Conservation (phyloP, 2,113 vertebrate species). For the Tupaia tana region DNA sequence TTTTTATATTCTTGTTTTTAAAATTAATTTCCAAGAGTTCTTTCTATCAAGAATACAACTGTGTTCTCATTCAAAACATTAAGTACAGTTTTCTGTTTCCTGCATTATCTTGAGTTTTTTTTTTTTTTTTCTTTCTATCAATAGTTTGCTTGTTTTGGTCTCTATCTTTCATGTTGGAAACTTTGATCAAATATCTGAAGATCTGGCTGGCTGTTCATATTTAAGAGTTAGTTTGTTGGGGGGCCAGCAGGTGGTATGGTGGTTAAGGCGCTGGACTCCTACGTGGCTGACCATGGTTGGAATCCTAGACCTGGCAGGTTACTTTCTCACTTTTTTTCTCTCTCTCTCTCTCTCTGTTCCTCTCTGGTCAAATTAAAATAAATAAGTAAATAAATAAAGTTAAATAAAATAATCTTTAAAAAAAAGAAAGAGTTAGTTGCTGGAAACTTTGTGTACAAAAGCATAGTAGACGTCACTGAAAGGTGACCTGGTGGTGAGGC, state of each 20-base stretch:
- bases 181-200: slow-evolving; percentile 1
- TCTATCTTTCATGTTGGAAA: neutral
- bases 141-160: neutral
- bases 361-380: too few species aligned
- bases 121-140: neutral
- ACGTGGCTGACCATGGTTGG: too few species aligned
- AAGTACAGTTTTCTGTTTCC: neutral
- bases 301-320: too few species aligned
- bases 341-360: too few species aligned
- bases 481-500: neutral
- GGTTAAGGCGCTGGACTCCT: too few species aligned
- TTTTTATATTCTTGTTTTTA: neutral
- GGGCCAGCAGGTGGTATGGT: too few species aligned
- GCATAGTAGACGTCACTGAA: neutral
- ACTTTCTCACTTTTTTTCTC: too few species aligned
- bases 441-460: neutral
- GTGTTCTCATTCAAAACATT: neutral
- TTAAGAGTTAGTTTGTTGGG: neutral
- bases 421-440: neutral
- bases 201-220: neutral
- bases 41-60: neutral
- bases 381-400: too few species aligned
- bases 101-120: neutral
- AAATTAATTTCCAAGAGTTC: neutral
- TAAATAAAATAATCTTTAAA: too few species aligned